A percentile compares a stretch with the other conserved stretches of the same genome.
phyloP scores from a whole-genome alignment of 2,888 invertebrate species.

The Serrognathus titanus region DNA sequence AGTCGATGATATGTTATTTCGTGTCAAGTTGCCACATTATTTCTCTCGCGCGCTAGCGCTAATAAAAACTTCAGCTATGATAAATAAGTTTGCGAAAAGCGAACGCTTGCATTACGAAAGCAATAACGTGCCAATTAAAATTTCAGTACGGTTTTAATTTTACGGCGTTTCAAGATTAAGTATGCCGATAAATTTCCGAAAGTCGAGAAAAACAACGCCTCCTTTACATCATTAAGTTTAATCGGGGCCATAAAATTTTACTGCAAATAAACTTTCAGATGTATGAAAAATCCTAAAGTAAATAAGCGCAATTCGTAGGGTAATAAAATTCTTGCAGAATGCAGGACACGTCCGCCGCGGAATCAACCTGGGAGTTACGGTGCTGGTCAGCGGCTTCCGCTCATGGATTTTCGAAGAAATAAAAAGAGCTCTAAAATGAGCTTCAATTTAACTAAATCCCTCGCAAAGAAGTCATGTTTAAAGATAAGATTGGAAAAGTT shows the following conservation, averaged over 20 bases:
- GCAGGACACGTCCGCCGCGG: constrained; percentile 12
- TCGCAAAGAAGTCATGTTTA: constrained; percentile 48
- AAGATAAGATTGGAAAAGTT: constrained; percentile 57
- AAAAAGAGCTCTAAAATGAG: constrained; percentile 25
- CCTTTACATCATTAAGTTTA: too few species aligned
- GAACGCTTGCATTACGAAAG: too few species aligned
- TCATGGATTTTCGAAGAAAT: constrained; percentile 8
- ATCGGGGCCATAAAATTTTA: constrained; percentile 6
- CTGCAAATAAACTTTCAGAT: constrained; percentile 16
- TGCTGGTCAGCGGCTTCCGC: constrained; percentile 7
- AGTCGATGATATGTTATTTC: too few species aligned
- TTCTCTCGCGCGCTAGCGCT: too few species aligned
- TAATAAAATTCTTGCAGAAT: constrained; percentile 14
- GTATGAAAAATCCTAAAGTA: constrained; percentile 4
- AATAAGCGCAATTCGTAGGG: constrained; percentile 18
- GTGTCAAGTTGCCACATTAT: too few species aligned
- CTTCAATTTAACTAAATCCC: constrained; percentile 53
- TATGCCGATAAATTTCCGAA: too few species aligned
- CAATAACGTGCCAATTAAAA: too few species aligned
- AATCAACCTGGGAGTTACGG: constrained; percentile 10
- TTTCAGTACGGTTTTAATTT: too few species aligned
- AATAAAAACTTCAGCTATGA: too few species aligned
- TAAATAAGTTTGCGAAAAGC: too few species aligned
- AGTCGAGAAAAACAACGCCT: too few species aligned
- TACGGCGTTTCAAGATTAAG: too few species aligned